phyloP scores from a whole-genome alignment of 2,888 invertebrate species.

The Chesias legatella region DNA sequence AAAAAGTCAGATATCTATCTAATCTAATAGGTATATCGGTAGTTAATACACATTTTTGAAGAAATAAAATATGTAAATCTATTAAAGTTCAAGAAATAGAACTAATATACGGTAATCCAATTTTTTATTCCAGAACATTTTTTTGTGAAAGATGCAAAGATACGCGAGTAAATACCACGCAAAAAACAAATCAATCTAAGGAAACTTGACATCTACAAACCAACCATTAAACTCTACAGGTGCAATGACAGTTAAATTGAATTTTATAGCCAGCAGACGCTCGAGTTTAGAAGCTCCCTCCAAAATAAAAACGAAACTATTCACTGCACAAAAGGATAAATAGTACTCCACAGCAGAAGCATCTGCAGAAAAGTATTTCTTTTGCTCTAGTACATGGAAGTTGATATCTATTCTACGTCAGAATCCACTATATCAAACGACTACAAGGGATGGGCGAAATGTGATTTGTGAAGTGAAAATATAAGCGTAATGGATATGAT shows the following conservation, averaged over 20 bases:
- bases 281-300: constrained; percentile 1
- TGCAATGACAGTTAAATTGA: constrained; percentile 26
- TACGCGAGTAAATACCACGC: too few species aligned
- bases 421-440: constrained; percentile 18
- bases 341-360: constrained; percentile 6
- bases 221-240: constrained; percentile 21
- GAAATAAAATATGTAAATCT: too few species aligned
- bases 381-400: constrained; percentile 31
- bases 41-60: too few species aligned
- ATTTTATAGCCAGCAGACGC: constrained; percentile 28
- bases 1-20: too few species aligned
- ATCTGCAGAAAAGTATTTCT: constrained; percentile 29
- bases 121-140: too few species aligned
- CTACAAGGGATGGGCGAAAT: constrained; percentile 9
- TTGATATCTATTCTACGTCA: constrained; percentile 22
- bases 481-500: too few species aligned
- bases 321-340: constrained; percentile 15
- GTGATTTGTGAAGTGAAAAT: constrained; percentile 5
- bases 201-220: constrained; percentile 6
- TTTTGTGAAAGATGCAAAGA: too few species aligned
- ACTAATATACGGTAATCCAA: too few species aligned
- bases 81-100: too few species aligned
- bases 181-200: not conserved
- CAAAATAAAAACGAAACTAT: constrained; percentile 17
- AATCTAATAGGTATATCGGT: too few species aligned